phyloP scores from a whole-genome alignment of 2,888 invertebrate species.

The Choristoneura rosaceana region DNA sequence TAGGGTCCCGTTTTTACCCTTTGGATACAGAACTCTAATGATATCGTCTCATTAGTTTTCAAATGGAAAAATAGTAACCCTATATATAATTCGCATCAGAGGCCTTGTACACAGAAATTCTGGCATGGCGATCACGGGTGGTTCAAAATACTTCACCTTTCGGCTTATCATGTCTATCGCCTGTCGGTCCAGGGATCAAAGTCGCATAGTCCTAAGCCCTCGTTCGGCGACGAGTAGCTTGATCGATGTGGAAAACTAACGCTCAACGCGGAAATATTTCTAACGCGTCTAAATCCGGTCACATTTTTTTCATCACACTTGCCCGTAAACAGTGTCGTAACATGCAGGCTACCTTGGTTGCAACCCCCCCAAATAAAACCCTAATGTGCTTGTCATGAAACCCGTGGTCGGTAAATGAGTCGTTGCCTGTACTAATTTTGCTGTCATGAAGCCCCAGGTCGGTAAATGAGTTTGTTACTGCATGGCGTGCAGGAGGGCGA shows the following conservation, averaged over 20 bases:
- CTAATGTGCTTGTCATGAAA: too few species aligned
- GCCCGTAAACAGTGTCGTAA: too few species aligned
- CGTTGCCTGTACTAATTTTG: too few species aligned
- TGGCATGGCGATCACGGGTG: neutral
- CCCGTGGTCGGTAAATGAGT: too few species aligned
- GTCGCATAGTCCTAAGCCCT: slow-evolving; percentile 1
- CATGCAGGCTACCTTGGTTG: too few species aligned
- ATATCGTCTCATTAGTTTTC: neutral
- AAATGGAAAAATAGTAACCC: neutral
- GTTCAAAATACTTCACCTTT: neutral
- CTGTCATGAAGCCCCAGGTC: too few species aligned
- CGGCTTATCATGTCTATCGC: slow-evolving; percentile 26
- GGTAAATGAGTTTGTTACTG: too few species aligned
- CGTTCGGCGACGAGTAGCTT: neutral
- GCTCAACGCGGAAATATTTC: neutral
- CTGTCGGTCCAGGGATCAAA: slow-evolving; percentile 16
- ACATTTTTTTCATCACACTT: too few species aligned
- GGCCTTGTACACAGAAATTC: neutral
- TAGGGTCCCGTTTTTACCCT: too few species aligned
- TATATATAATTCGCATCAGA: neutral
- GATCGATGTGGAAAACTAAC: slow-evolving; percentile 4
- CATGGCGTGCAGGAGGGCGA: too few species aligned
- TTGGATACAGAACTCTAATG: too few species aligned
- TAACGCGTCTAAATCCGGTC: neutral
- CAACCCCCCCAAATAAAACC: too few species aligned